Percentiles rank a stretch among this genome's conserved stretches.
phyloP scores from a whole-genome alignment of 2,888 invertebrate species.

The Pinctada fucata region DNA sequence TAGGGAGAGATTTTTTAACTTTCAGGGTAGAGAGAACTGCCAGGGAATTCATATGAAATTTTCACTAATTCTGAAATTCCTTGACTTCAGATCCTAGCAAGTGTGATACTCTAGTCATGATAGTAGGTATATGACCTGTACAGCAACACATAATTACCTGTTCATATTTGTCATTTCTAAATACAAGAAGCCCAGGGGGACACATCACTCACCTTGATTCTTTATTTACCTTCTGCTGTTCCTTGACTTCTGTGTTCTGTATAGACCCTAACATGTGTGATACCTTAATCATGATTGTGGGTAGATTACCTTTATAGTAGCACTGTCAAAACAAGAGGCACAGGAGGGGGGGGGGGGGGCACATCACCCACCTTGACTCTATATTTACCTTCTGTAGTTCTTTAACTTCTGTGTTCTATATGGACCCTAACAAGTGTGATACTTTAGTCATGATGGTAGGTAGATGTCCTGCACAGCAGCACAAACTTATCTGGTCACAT shows the following conservation, averaged over 20 bases:
- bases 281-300: slow-evolving; percentile 2
- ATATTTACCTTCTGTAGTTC: slow-evolving; percentile 22
- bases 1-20: background rate
- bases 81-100: slow-evolving; percentile 1
- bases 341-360: too few relatives aligned
- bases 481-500: slow-evolving; percentile 3
- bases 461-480: slow-evolving; percentile 8
- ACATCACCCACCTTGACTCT: too few relatives aligned
- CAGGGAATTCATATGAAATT: too few relatives aligned
- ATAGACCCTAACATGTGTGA: background rate
- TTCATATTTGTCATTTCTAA: slow-evolving; percentile 3
- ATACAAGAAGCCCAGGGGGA: too few relatives aligned
- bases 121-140: slow-evolving; percentile 10
- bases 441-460: background rate
- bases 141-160: slow-evolving; percentile 11
- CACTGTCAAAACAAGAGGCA: background rate
- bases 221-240: background rate
- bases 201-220: too few relatives aligned
- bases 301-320: slow-evolving; percentile 13
- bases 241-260: slow-evolving; percentile 9
- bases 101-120: background rate
- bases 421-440: background rate
- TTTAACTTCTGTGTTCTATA: slow-evolving; percentile 9
- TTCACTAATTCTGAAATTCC: slow-evolving; percentile 8
- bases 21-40: too few relatives aligned